Evolutionary conservation across 2,113 vertebrate species (phyloP).

Genomic region (Galbula dea): DNA sequence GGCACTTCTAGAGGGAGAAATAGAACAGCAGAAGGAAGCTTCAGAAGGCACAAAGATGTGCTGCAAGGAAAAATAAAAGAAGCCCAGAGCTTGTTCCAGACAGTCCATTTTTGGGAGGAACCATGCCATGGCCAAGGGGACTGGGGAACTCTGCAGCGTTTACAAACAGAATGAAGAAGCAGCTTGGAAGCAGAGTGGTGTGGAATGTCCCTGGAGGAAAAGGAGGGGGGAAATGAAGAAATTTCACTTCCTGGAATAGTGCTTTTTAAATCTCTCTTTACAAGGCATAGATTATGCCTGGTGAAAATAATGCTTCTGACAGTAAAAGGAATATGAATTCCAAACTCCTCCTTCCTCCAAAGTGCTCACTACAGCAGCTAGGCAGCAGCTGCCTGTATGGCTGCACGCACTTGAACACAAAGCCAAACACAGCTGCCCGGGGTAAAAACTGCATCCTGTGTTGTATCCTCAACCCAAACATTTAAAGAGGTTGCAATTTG

Average conservation of each 20-base stretch:
- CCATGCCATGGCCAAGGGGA: neutral
- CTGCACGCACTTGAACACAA: neutral
- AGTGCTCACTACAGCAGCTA: neutral
- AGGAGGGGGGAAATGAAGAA: neutral
- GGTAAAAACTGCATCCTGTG: constrained; percentile 17
- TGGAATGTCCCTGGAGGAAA: neutral
- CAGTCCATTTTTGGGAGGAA: neutral
- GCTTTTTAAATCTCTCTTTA: neutral
- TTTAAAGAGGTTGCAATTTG: neutral
- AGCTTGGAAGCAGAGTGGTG: neutral
- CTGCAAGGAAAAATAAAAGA: neutral
- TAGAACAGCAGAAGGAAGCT: neutral
- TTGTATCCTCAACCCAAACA: constrained; percentile 35
- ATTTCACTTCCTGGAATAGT: constrained; percentile 20
- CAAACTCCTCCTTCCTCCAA: neutral
- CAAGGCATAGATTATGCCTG: neutral
- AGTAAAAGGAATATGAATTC: neutral
- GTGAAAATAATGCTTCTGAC: neutral
- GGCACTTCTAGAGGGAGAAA: neutral
- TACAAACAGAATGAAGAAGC: constrained; percentile 23
- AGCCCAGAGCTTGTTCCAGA: neutral
- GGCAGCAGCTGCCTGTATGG: neutral
- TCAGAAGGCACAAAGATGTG: neutral
- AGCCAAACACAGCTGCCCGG: constrained; percentile 46
- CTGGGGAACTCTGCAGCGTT: neutral